These are phyloP conservation scores for Lepidochitona cinerea DNA, from an alignment of 2,888 invertebrate genomes.

Conservation along the genomic window DNA sequence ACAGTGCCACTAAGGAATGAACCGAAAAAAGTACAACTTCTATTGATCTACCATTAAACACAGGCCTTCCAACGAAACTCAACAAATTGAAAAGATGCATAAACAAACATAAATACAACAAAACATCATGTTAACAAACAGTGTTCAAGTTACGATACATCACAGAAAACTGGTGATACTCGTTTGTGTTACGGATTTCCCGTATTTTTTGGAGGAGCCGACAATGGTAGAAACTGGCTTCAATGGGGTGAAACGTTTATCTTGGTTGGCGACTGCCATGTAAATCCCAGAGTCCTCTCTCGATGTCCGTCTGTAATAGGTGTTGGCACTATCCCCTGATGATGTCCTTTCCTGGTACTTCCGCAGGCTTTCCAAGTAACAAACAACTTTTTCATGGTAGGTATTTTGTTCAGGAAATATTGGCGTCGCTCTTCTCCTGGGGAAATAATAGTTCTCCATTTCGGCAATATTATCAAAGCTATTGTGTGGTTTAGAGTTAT, in stretches of 20 bases:
- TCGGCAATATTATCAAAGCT: background rate
- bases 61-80: too few species aligned
- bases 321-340: background rate
- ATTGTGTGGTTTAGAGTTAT: background rate
- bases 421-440: background rate
- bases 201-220: background rate
- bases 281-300: background rate
- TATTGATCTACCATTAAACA: too few species aligned
- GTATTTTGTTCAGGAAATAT: background rate
- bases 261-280: background rate
- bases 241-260: background rate
- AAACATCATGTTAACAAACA: too few species aligned
- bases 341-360: background rate
- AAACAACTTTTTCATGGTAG: background rate
- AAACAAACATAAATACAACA: too few species aligned
- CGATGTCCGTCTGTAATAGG: background rate
- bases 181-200: slow-evolving; percentile 1
- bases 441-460: background rate
- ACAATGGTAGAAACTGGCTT: background rate
- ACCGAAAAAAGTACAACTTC: too few species aligned
- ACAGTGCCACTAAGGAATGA: too few species aligned
- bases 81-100: too few species aligned
- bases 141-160: too few species aligned
- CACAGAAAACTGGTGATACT: background rate
- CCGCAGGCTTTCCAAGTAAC: background rate